These are phyloP conservation scores for Bilobella aurantiaca DNA, from an alignment of 1,140 invertebrate genomes.

Conservation along the genomic window DNA sequence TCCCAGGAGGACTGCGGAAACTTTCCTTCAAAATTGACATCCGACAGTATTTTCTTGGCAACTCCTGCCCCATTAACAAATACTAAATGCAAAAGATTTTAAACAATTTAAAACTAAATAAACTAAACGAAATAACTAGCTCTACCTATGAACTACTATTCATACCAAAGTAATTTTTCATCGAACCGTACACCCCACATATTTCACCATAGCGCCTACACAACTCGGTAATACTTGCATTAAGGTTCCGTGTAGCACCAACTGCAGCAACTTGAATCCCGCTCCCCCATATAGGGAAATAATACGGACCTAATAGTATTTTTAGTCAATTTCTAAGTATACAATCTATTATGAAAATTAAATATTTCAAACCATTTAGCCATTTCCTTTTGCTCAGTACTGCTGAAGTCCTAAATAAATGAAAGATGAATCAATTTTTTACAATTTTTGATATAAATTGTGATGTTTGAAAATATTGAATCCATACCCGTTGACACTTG, in stretches of 20 bases:
- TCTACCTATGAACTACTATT: too few species aligned
- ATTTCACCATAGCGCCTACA: neutral
- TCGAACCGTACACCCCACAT: neutral
- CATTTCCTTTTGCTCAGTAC: neutral
- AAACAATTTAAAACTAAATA: too few species aligned
- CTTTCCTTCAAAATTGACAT: too few species aligned
- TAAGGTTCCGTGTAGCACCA: neutral
- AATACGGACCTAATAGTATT: neutral
- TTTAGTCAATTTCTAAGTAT: neutral
- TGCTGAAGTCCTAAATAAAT: neutral
- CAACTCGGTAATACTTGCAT: neutral
- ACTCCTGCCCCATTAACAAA: too few species aligned
- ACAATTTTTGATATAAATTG: too few species aligned
- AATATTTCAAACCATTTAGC: neutral
- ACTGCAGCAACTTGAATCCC: neutral
- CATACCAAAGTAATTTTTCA: neutral
- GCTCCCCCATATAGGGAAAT: neutral
- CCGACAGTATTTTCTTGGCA: too few species aligned
- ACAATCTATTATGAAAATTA: neutral
- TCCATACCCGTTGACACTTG: too few species aligned
- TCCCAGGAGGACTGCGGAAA: too few species aligned
- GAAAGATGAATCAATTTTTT: neutral
- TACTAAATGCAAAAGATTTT: too few species aligned
- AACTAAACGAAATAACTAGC: too few species aligned
- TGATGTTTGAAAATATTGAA: too few species aligned